Evolutionary conservation across 2,113 vertebrate species (phyloP).

Genomic region (Gymnarchus niloticus): DNA sequence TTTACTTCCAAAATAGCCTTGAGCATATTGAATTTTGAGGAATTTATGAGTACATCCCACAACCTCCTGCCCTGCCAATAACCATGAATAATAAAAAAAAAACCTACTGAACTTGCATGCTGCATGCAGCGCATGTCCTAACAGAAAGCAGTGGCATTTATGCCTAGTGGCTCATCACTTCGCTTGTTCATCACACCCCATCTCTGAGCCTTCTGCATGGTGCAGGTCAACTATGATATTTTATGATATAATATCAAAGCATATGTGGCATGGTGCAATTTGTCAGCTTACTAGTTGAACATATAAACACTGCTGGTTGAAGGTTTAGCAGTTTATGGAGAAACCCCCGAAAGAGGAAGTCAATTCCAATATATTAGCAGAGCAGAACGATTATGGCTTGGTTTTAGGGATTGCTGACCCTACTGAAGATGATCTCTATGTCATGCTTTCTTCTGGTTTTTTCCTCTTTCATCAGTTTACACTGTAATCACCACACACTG

Average conservation of each 20-base stretch:
- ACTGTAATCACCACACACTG: too few relatives aligned
- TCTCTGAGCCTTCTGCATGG: neutral
- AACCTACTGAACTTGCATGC: neutral
- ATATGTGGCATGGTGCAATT: neutral
- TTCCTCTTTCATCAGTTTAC: too few relatives aligned
- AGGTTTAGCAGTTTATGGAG: neutral
- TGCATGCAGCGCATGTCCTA: neutral
- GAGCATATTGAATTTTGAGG: constrained; percentile 21
- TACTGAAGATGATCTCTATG: neutral
- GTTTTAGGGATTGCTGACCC: neutral
- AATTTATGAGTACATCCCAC: constrained; percentile 10
- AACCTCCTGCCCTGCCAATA: neutral
- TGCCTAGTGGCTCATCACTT: neutral
- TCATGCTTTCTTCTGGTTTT: too few relatives aligned
- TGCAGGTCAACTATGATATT: neutral
- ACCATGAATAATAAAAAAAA: neutral
- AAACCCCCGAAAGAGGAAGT: neutral
- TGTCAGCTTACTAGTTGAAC: neutral
- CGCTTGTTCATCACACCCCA: neutral
- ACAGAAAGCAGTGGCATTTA: neutral
- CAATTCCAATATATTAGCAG: neutral
- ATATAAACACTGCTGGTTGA: neutral
- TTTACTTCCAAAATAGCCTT: neutral
- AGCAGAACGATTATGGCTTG: neutral
- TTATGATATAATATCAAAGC: neutral